These are phyloP conservation scores for Phymorhynchus buccinoides DNA, from an alignment of 1,140 invertebrate species.

Conservation along the genomic window DNA sequence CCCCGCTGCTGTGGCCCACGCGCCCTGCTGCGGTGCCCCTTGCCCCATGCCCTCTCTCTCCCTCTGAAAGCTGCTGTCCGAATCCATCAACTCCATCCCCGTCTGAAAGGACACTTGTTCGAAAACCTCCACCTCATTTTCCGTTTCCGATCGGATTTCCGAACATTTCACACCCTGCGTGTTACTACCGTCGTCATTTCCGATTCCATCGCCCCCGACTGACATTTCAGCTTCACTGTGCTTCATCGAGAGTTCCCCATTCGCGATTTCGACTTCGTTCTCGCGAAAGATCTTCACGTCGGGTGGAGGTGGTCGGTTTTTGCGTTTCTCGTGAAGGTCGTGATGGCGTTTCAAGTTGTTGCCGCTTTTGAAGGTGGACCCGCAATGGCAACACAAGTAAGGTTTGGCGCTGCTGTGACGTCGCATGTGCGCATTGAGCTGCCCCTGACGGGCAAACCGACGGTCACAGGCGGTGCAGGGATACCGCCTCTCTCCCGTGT, in stretches of 20 bases:
- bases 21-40: no score
- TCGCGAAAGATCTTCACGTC: neutral
- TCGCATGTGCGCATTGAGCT: constrained; percentile 91
- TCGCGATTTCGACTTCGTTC: neutral
- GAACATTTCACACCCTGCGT: neutral
- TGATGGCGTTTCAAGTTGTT: constrained; percentile 35
- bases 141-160: neutral
- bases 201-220: no score
- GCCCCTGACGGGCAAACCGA: constrained; percentile 87
- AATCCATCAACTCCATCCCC: neutral
- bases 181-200: neutral
- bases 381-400: constrained; percentile 82
- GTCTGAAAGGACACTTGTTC: neutral
- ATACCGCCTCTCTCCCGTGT: constrained; percentile 52
- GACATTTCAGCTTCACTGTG: neutral
- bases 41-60: no score
- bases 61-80: neutral
- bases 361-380: constrained; percentile 81
- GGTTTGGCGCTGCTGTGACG: constrained; percentile 91
- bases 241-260: neutral
- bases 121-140: neutral
- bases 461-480: constrained; percentile 83
- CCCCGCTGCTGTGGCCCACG: no score
- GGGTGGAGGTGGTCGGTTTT: neutral
- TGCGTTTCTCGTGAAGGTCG: neutral